phyloP scores from a whole-genome alignment of 1,140 invertebrate species.

The Eriosoma lanigerum region DNA sequence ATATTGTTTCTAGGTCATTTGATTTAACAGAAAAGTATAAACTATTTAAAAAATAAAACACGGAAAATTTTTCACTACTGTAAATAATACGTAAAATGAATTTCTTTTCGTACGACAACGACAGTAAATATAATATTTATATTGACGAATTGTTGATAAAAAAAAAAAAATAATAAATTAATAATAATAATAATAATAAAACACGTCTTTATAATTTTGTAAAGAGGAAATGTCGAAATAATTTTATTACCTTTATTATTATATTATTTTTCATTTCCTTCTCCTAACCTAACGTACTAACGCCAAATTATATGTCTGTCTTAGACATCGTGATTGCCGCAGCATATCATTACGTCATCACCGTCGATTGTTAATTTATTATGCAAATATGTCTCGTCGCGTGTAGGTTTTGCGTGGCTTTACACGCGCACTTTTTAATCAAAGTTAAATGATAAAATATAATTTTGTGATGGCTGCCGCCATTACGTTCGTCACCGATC shows the following conservation, averaged over 20 bases:
- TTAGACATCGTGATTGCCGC: conserved; percentile 4
- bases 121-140: neutral
- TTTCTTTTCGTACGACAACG: neutral
- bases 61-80: too few relatives aligned
- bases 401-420: neutral
- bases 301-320: too few relatives aligned
- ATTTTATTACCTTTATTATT: neutral
- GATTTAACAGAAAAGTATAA: too few relatives aligned
- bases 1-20: too few relatives aligned
- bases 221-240: neutral
- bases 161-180: neutral
- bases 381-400: neutral
- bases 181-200: too few relatives aligned
- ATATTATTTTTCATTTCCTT: too few relatives aligned
- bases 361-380: conserved; percentile 40
- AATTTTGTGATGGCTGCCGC: neutral
- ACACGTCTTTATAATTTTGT: too few relatives aligned
- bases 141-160: conserved; percentile 6
- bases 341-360: neutral
- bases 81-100: too few relatives aligned
- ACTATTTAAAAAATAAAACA: too few relatives aligned
- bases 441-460: conserved; percentile 33
- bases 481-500: neutral
- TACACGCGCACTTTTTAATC: conserved; percentile 14
- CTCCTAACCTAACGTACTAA: too few relatives aligned